These are phyloP conservation scores for Halocynthia aurantium DNA, from an alignment of 23 tunicate species.

Conservation along the genomic window DNA sequence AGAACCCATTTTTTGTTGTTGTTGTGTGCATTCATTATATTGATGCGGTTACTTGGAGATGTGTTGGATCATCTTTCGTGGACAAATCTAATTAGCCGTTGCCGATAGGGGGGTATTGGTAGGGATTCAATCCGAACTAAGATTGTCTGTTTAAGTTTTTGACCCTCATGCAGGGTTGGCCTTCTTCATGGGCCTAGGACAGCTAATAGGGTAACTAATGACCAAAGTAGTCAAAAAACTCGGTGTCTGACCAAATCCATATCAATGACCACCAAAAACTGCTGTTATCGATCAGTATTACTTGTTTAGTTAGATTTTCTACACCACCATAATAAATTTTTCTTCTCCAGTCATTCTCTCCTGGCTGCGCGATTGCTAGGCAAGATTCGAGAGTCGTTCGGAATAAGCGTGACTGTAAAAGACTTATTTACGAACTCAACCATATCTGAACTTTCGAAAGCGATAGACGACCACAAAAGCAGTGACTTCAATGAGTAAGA, in stretches of 20 bases:
- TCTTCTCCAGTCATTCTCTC: slow-evolving; percentile 71
- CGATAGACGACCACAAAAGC: slow-evolving; percentile 31
- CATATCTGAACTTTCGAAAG: slow-evolving; percentile 31
- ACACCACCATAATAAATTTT: background rate
- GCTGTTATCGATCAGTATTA: no score
- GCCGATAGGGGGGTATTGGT: no score
- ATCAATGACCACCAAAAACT: no score
- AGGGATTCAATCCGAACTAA: no score
- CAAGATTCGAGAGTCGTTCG: slow-evolving; percentile 58
- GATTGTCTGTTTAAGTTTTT: no score
- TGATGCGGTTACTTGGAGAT: background rate
- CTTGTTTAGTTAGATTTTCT: no score
- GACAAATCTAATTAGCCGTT: background rate
- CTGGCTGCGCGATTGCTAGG: slow-evolving; percentile 85
- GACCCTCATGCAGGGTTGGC: background rate
- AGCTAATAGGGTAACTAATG: no score
- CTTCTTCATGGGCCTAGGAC: background rate
- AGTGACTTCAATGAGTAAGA: background rate
- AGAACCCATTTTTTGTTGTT: background rate
- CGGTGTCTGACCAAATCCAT: no score
- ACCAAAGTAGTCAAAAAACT: no score
- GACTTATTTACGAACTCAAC: slow-evolving; percentile 66
- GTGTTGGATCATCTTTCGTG: background rate
- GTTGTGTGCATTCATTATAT: background rate
- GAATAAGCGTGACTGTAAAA: slow-evolving; percentile 39